Evolutionary conservation across 2,113 vertebrate genomes (phyloP).

Genomic region (Polyodon spathula): DNA sequence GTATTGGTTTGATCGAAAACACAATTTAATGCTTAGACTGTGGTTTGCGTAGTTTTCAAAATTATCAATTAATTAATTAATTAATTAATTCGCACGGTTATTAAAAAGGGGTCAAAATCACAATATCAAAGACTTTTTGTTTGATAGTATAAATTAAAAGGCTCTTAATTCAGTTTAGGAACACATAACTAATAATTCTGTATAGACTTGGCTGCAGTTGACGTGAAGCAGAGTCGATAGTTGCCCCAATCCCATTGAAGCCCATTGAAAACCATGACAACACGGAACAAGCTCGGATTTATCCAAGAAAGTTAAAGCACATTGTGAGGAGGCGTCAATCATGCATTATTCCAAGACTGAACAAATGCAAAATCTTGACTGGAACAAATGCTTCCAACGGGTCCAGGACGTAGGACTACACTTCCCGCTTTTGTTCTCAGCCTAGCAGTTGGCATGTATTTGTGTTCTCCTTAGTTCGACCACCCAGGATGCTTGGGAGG

Average conservation of each 20-base stretch:
- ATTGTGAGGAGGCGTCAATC: constrained; percentile 98
- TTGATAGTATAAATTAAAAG: constrained; percentile 32
- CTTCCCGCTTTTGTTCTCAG: constrained; percentile 83
- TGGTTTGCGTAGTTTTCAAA: no score
- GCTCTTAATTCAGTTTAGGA: constrained; percentile 73
- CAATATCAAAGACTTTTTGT: constrained; percentile 23
- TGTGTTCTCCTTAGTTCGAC: constrained; percentile 81
- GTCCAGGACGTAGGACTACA: constrained; percentile 95
- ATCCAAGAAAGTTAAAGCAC: constrained; percentile 88
- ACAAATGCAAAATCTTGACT: constrained; percentile 99
- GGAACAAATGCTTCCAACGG: constrained; percentile 99
- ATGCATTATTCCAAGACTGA: constrained; percentile 93
- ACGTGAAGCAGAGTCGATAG: constrained; percentile 80
- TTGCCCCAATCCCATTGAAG: constrained; percentile 82
- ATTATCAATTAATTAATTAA: no score
- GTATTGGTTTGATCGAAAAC: no score
- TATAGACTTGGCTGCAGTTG: constrained; percentile 62
- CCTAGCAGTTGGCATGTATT: constrained; percentile 92
- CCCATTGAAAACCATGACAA: constrained; percentile 98
- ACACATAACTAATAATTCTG: constrained; percentile 82
- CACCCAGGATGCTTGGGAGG: constrained; percentile 86
- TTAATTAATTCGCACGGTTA: no score
- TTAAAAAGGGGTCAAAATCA: not conserved
- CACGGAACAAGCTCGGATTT: constrained; percentile 97
- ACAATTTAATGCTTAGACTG: no score